These are phyloP conservation scores for Cardinalis cardinalis DNA, from an alignment of 2,113 vertebrate genomes.

Conservation along the genomic window DNA sequence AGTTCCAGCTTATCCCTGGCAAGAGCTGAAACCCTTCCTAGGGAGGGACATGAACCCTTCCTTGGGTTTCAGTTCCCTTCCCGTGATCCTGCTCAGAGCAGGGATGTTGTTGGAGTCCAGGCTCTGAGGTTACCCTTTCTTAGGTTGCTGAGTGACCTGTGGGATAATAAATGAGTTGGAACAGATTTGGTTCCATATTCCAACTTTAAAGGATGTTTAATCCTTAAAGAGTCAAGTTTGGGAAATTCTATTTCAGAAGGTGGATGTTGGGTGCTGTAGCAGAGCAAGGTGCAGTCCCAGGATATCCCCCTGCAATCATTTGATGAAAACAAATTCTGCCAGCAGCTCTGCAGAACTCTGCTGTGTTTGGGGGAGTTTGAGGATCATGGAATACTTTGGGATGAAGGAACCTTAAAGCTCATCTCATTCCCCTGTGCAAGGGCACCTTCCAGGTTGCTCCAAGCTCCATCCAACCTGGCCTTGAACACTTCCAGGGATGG, in stretches of 20 bases:
- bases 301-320: rapidly evolving
- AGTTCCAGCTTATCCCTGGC: background rate
- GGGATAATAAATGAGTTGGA: background rate
- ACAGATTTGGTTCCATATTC: background rate
- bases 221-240: background rate
- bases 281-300: background rate
- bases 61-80: too few relatives aligned
- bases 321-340: background rate
- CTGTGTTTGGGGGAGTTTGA: background rate
- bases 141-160: rapidly evolving
- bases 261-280: rapidly evolving
- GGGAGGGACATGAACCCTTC: background rate
- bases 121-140: background rate
- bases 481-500: background rate
- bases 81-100: background rate
- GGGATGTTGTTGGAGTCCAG: rapidly evolving
- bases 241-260: background rate
- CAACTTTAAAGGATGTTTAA: background rate
- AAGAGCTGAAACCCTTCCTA: background rate
- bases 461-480: background rate
- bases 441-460: background rate
- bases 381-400: background rate
- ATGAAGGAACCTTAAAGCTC: background rate
- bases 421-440: background rate
- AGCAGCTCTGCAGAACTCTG: background rate